Conservation (phyloP, 2,113 vertebrate genomes). For the Solea solea region DNA sequence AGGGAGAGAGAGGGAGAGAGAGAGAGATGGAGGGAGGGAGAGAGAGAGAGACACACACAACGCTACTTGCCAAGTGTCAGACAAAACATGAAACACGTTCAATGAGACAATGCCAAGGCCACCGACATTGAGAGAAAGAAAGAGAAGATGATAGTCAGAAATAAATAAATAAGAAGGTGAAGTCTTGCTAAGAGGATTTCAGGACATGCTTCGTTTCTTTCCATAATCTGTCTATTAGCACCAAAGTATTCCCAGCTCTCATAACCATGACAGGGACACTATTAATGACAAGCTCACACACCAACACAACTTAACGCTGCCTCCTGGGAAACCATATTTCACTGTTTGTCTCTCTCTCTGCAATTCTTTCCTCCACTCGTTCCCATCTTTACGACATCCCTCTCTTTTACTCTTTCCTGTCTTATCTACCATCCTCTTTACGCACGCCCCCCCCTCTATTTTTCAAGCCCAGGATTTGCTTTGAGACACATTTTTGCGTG, state of each 20-base stretch:
- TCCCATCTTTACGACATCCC: slow-evolving; percentile 7
- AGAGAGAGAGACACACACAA: slow-evolving; percentile 54
- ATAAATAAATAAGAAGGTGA: slow-evolving; percentile 76
- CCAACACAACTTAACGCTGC: slow-evolving; percentile 71
- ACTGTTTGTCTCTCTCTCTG: slow-evolving; percentile 46
- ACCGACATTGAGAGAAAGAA: slow-evolving; percentile 59
- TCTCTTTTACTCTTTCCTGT: slow-evolving; percentile 5
- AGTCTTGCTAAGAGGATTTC: slow-evolving; percentile 82
- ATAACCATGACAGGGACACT: slow-evolving; percentile 81
- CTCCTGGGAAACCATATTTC: slow-evolving; percentile 71
- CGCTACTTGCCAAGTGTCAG: slow-evolving; percentile 64
- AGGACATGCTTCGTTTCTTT: slow-evolving; percentile 84
- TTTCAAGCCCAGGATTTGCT: slow-evolving; percentile 3
- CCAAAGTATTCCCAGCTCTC: slow-evolving; percentile 83
- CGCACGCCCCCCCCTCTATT: slow-evolving; percentile 3
- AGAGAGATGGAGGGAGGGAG: slow-evolving; percentile 21
- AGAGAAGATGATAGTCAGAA: slow-evolving; percentile 68
- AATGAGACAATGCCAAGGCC: slow-evolving; percentile 76
- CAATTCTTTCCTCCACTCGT: slow-evolving; percentile 13
- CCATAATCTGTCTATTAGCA: slow-evolving; percentile 86
- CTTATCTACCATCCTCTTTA: slow-evolving; percentile 25
- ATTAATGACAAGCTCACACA: slow-evolving; percentile 80
- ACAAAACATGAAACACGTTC: slow-evolving; percentile 75
- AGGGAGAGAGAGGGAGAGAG: slow-evolving; percentile 19
- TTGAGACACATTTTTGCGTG: slow-evolving; percentile 36